phyloP scores from a whole-genome alignment of 23 tunicate genomes.

The Halocynthia roretzi region DNA sequence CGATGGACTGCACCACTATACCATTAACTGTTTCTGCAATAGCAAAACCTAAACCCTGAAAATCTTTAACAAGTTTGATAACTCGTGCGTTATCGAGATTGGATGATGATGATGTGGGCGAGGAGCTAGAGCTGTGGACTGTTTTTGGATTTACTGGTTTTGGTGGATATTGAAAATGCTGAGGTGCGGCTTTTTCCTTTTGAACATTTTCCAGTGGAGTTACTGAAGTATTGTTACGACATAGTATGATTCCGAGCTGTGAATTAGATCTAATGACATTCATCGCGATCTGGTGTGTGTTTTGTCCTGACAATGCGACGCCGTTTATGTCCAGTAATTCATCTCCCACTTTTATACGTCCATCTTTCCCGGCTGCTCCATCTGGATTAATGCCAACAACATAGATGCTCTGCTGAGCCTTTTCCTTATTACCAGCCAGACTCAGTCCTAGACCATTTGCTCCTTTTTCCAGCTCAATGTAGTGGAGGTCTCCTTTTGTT shows the following conservation, averaged over 20 bases:
- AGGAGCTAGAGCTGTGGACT: slow-evolving; percentile 7
- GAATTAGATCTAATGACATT: slow-evolving; percentile 33
- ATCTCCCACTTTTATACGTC: slow-evolving; percentile 82
- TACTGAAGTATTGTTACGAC: slow-evolving; percentile 3
- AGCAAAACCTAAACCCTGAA: slow-evolving; percentile 88
- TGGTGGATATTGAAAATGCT: background rate
- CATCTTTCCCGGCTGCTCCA: slow-evolving; percentile 82
- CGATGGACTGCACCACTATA: slow-evolving; percentile 69
- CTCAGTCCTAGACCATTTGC: slow-evolving; percentile 67
- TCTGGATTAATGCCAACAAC: slow-evolving; percentile 85
- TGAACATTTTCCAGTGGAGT: background rate
- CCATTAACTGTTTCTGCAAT: slow-evolving; percentile 58
- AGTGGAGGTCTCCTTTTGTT: slow-evolving; percentile 32
- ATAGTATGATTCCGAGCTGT: slow-evolving; percentile 4
- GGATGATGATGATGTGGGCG: slow-evolving; percentile 11
- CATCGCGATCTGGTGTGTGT: slow-evolving; percentile 69
- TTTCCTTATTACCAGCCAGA: slow-evolving; percentile 88
- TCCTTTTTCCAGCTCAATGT: slow-evolving; percentile 55
- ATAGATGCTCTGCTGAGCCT: slow-evolving; percentile 37
- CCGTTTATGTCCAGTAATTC: slow-evolving; percentile 72
- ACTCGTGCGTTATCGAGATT: slow-evolving; percentile 14
- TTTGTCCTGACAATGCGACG: slow-evolving; percentile 37
- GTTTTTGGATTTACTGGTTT: slow-evolving; percentile 3
- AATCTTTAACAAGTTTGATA: slow-evolving; percentile 92
- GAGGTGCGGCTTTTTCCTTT: background rate